A percentile compares a stretch with the other conserved stretches of the same genome.
Conservation (phyloP, 2,797 vertebrate genomes). For the Erpetoichthys calabaricus region DNA sequence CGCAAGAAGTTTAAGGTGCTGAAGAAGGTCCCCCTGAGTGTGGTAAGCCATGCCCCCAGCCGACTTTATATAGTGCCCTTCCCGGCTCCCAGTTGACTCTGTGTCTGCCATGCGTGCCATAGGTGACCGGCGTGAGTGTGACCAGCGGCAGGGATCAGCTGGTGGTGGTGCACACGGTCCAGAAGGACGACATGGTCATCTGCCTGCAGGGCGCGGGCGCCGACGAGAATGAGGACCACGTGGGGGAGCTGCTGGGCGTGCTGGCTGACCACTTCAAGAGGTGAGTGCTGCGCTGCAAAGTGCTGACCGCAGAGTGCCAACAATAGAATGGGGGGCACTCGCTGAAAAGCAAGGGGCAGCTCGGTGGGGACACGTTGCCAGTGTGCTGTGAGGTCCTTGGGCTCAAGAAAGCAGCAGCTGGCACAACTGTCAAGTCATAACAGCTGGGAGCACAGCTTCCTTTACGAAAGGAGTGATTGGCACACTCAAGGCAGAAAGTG, state of each 20-base stretch:
- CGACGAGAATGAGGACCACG: slow-evolving; percentile 48
- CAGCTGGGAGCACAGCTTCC: too few relatives aligned
- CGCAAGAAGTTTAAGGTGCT: slow-evolving; percentile 66
- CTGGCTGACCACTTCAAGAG: slow-evolving; percentile 59
- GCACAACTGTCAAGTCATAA: too few relatives aligned
- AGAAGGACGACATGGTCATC: slow-evolving; percentile 56
- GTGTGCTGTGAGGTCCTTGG: too few relatives aligned
- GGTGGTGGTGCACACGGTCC: slow-evolving; percentile 62
- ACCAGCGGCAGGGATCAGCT: slow-evolving; percentile 69
- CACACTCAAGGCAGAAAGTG: too few relatives aligned
- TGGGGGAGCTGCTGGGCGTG: slow-evolving; percentile 71
- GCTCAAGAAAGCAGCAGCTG: too few relatives aligned
- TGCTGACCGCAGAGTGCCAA: neutral
- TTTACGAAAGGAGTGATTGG: too few relatives aligned
- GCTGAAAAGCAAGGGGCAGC: neutral
- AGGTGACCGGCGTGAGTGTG: slow-evolving; percentile 74
- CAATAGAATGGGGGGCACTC: neutral
- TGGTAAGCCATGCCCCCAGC: slow-evolving; percentile 46
- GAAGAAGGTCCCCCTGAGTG: slow-evolving; percentile 53
- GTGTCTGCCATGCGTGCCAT: neutral
- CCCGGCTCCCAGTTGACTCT: neutral
- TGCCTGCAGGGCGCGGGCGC: slow-evolving; percentile 59
- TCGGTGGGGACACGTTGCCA: too few relatives aligned
- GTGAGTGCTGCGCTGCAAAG: slow-evolving; percentile 33
- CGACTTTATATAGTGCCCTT: neutral